Percentiles rank a stretch among this genome's conserved stretches.
Evolutionary conservation across 2,797 vertebrate species (phyloP).

Genomic region (Loris lydekkerianus): DNA sequence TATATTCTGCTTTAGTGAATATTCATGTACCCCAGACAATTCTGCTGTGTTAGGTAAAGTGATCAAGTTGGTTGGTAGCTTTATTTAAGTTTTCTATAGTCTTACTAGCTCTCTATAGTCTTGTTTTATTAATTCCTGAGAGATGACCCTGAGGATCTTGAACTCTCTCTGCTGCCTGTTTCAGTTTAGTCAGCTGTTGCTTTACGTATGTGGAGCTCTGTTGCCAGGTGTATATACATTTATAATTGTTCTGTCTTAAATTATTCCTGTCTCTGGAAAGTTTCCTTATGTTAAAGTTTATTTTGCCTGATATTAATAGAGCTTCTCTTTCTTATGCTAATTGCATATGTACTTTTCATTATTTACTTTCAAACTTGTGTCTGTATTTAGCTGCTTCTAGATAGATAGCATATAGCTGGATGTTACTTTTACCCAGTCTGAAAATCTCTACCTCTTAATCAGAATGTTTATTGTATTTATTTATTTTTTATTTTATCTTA

Average conservation of each 20-base stretch:
- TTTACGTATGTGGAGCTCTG: background rate
- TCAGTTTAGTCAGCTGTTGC: conserved; percentile 8
- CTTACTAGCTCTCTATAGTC: background rate
- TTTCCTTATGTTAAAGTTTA: conserved; percentile 5
- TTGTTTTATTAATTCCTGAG: background rate
- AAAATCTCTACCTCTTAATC: conserved; percentile 1
- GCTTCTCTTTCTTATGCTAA: background rate
- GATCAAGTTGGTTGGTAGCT: background rate
- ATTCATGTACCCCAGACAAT: background rate
- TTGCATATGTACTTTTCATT: background rate
- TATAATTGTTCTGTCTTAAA: background rate
- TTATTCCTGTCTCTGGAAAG: background rate
- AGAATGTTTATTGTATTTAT: background rate
- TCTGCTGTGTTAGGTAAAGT: background rate
- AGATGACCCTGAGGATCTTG: background rate
- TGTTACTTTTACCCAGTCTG: background rate
- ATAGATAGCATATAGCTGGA: background rate
- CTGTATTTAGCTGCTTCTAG: conserved; percentile 11
- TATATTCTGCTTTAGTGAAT: background rate
- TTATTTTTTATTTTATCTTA: too few relatives aligned
- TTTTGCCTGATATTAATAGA: background rate
- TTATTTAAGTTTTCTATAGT: background rate
- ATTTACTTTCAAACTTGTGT: background rate
- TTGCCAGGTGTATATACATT: background rate
- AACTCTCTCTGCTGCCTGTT: background rate